Conservation (phyloP, 1,140 invertebrate genomes). For the Camponotus pennsylvanicus region DNA sequence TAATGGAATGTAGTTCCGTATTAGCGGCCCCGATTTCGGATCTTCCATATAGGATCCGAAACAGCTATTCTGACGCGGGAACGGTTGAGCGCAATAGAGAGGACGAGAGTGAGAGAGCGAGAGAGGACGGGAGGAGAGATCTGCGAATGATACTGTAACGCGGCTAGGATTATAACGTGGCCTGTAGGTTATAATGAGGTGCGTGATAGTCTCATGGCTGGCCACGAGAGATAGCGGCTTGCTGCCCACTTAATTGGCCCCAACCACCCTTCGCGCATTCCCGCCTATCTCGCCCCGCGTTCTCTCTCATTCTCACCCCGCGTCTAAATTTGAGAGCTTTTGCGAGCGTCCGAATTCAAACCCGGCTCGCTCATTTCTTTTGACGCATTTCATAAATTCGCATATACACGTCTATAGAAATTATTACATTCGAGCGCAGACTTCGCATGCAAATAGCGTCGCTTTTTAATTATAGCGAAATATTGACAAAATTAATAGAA, state of each 20-base stretch:
- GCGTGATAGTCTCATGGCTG: conserved; percentile 79
- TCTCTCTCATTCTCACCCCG: conserved; percentile 23
- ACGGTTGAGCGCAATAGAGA: conserved; percentile 49
- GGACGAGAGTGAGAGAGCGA: conserved; percentile 8
- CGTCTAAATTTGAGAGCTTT: conserved; percentile 59
- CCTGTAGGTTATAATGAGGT: conserved; percentile 80
- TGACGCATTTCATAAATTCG: conserved; percentile 12
- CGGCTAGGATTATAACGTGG: conserved; percentile 76
- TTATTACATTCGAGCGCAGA: neutral
- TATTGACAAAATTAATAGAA: neutral
- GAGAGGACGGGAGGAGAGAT: conserved; percentile 56
- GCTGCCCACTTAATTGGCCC: conserved; percentile 79
- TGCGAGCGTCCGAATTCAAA: conserved; percentile 25
- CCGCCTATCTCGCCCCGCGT: conserved; percentile 46
- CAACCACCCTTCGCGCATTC: conserved; percentile 71
- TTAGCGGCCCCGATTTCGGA: conserved; percentile 74
- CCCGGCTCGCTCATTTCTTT: conserved; percentile 4
- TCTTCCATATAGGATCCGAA: conserved; percentile 75
- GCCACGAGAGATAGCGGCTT: conserved; percentile 77
- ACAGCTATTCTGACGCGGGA: conserved; percentile 67
- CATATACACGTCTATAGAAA: neutral
- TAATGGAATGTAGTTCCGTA: conserved; percentile 78
- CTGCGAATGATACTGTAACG: conserved; percentile 79
- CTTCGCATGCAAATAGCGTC: neutral
- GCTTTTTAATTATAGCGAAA: neutral